Evolutionary conservation across 2,113 vertebrate genomes (phyloP).

Genomic region (Microtus richardsoni): DNA sequence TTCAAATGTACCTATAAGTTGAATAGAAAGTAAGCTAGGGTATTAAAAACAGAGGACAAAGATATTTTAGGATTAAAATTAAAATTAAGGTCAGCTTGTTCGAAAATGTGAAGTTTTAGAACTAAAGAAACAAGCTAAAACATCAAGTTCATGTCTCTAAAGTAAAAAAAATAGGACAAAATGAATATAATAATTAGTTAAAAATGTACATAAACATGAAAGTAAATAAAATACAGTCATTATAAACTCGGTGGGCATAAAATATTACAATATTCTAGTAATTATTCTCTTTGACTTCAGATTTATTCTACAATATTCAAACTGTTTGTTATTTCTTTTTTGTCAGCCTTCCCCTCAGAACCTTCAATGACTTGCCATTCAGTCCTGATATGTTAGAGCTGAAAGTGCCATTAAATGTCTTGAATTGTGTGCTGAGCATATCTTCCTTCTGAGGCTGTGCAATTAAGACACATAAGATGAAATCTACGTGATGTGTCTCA

Average conservation of each 20-base stretch:
- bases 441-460: neutral
- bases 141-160: neutral
- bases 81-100: slow-evolving; percentile 58
- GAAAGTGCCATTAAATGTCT: neutral
- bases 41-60: slow-evolving; percentile 54
- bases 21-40: slow-evolving; percentile 62
- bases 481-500: neutral
- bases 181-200: neutral
- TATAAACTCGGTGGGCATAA: neutral
- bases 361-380: neutral
- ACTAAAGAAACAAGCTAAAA: slow-evolving; percentile 37
- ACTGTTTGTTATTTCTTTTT: slow-evolving; percentile 10
- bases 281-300: neutral
- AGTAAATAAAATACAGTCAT: neutral
- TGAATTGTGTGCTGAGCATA: neutral
- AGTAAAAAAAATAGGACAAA: slow-evolving; percentile 21
- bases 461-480: neutral
- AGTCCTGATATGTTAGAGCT: neutral
- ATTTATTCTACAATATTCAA: neutral
- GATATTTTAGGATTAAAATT: slow-evolving; percentile 46
- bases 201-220: neutral
- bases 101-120: slow-evolving; percentile 35
- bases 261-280: neutral
- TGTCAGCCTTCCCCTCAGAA: neutral
- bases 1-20: slow-evolving; percentile 51